phyloP scores from a whole-genome alignment of 2,888 invertebrate species.

The Apotomis turbidana region DNA sequence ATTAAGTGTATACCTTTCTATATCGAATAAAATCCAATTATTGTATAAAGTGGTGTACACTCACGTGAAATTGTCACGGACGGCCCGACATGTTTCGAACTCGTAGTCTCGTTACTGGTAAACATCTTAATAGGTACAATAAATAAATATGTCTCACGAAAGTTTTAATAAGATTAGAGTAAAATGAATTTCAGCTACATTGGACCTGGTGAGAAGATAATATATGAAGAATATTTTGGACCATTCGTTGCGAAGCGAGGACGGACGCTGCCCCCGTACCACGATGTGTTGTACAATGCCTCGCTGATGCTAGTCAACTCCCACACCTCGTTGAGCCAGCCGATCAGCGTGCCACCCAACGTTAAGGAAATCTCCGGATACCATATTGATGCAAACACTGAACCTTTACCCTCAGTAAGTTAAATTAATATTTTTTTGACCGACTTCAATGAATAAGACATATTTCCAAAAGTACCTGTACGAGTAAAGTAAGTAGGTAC shows the following conservation, averaged over 20 bases:
- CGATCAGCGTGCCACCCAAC: conserved; percentile 39
- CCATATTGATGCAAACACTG: conserved; percentile 45
- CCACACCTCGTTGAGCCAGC: conserved; percentile 27
- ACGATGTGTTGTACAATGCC: conserved; percentile 37
- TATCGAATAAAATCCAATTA: too few relatives aligned
- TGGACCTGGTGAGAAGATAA: not conserved
- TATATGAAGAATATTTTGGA: conserved; percentile 5
- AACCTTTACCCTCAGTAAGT: conserved; percentile 49
- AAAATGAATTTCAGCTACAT: conserved; percentile 2
- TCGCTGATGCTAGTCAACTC: conserved; percentile 40
- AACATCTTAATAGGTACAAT: too few relatives aligned
- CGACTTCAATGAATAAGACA: not conserved
- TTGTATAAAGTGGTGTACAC: too few relatives aligned
- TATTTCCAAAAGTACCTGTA: too few relatives aligned
- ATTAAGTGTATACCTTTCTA: too few relatives aligned
- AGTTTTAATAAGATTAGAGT: too few relatives aligned
- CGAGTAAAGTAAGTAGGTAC: too few relatives aligned
- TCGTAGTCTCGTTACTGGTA: too few relatives aligned
- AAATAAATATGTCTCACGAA: too few relatives aligned
- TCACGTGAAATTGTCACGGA: too few relatives aligned
- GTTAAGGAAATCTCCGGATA: conserved; percentile 51
- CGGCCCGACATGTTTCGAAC: too few relatives aligned
- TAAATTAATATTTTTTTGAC: not conserved
- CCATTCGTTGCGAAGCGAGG: conserved; percentile 14
- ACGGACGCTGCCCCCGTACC: conserved; percentile 14